A percentile compares a stretch with the other conserved stretches of the same genome.
Evolutionary conservation across 1,140 invertebrate genomes (phyloP).

Genomic region (fruit fly (Drosophila melanogaster)): DNA sequence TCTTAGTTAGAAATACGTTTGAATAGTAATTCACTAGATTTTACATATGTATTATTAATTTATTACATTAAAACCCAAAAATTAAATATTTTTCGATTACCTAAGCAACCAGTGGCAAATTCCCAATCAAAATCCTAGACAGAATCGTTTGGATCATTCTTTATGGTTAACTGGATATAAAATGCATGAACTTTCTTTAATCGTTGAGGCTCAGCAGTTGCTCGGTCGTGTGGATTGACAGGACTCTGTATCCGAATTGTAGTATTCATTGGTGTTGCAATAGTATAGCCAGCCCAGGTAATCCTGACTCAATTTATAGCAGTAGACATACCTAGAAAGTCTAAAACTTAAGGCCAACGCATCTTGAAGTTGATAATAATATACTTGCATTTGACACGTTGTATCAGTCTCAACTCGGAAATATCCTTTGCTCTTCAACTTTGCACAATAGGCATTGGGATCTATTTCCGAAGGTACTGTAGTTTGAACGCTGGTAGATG

Average conservation of each 20-base stretch:
- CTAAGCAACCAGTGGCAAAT: neutral
- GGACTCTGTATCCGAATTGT: conserved; percentile 42
- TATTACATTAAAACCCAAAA: neutral
- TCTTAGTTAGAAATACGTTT: neutral
- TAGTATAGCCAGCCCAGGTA: conserved; percentile 60
- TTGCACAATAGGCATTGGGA: conserved; percentile 38
- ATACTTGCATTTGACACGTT: conserved; percentile 58
- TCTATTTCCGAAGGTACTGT: conserved; percentile 32
- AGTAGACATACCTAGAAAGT: conserved; percentile 56
- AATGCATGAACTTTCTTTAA: neutral
- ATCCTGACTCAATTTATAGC: conserved; percentile 53
- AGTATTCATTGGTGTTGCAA: conserved; percentile 53
- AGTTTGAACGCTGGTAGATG: conserved; percentile 12
- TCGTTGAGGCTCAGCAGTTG: conserved; percentile 26
- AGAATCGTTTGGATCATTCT: neutral
- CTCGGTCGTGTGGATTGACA: conserved; percentile 43
- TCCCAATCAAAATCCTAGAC: too few species aligned
- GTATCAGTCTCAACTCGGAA: conserved; percentile 47
- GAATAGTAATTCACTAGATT: neutral
- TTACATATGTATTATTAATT: neutral
- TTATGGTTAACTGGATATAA: neutral
- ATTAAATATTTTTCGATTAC: neutral
- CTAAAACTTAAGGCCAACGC: neutral
- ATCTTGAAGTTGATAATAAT: neutral
- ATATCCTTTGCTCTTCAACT: conserved; percentile 37